Percentiles rank a stretch among this genome's conserved stretches.
Conservation (phyloP, 2,113 vertebrate genomes). For the Myanophis thanlyinensis region DNA sequence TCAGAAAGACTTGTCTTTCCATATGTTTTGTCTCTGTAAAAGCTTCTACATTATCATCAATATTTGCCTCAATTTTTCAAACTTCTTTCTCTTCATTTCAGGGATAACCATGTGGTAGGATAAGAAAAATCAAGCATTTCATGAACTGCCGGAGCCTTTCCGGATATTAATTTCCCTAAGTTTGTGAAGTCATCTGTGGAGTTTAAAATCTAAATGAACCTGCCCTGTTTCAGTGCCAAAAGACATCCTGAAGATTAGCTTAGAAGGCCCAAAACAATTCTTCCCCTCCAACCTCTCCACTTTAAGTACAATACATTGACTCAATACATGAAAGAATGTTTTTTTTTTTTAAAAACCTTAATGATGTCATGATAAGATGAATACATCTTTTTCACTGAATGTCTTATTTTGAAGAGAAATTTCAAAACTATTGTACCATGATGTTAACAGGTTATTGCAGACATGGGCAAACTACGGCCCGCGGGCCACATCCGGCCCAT, state of each 20-base stretch:
- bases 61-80: neutral
- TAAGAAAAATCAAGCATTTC: neutral
- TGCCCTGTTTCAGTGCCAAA: neutral
- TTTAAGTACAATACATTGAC: neutral
- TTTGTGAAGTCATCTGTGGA: too few species aligned
- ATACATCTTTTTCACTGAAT: neutral
- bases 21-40: neutral
- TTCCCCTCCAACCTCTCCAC: neutral
- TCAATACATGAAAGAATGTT: neutral
- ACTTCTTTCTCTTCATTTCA: neutral
- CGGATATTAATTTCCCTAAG: too few species aligned
- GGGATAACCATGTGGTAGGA: neutral
- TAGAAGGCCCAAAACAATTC: neutral
- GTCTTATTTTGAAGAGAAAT: constrained; percentile 56
- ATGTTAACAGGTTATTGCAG: constrained; percentile 37
- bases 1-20: neutral
- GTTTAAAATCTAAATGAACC: neutral
- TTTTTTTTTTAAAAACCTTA: neutral
- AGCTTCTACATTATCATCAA: neutral
- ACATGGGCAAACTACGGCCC: too few species aligned
- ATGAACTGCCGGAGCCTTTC: neutral
- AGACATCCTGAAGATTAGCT: neutral
- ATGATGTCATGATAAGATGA: neutral
- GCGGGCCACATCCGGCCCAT: too few species aligned
- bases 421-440: constrained; percentile 53